Percentiles rank a stretch among this genome's conserved stretches.
Evolutionary conservation across 1,140 invertebrate genomes (phyloP).

Genomic region (Dendroctonus ponderosae): DNA sequence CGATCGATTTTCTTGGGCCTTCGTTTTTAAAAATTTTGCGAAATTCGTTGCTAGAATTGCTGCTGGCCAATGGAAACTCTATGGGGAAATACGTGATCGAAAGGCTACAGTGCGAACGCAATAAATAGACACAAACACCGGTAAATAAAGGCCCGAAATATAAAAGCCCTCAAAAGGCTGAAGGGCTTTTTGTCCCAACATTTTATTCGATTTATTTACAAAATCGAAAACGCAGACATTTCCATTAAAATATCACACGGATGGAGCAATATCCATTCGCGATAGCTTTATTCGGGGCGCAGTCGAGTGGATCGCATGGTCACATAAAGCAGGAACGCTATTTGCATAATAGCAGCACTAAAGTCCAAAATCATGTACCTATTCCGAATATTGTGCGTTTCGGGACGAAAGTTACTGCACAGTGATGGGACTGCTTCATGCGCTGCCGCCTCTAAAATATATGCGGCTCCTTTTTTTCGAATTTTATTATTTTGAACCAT

Average conservation of each 20-base stretch:
- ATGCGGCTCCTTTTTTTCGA: no score
- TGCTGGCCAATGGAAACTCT: no score
- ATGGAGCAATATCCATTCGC: slow-evolving; percentile 20
- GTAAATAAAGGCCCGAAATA: slow-evolving; percentile 13
- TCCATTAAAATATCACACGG: slow-evolving; percentile 30
- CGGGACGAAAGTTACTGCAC: slow-evolving; percentile 14
- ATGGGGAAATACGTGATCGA: no score
- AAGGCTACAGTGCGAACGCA: no score
- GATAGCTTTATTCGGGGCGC: slow-evolving; percentile 21
- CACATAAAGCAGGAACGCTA: slow-evolving; percentile 19
- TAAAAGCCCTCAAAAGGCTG: slow-evolving; percentile 6
- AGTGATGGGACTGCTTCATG: not conserved
- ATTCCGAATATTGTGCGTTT: slow-evolving; percentile 23
- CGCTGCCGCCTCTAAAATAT: no score
- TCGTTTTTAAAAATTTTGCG: no score
- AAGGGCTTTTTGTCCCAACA: slow-evolving; percentile 18
- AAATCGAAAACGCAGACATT: slow-evolving; percentile 23
- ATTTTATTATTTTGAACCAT: no score
- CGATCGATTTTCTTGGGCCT: no score
- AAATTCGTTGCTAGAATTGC: no score
- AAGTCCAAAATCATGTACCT: slow-evolving; percentile 29
- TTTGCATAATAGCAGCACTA: slow-evolving; percentile 19
- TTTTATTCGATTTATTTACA: slow-evolving; percentile 26
- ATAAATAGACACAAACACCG: not conserved
- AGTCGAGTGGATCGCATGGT: slow-evolving; percentile 25